Base-by-base conservation (phyloP, 2,797 vertebrate genomes). In the Poecilia picta region DNA sequence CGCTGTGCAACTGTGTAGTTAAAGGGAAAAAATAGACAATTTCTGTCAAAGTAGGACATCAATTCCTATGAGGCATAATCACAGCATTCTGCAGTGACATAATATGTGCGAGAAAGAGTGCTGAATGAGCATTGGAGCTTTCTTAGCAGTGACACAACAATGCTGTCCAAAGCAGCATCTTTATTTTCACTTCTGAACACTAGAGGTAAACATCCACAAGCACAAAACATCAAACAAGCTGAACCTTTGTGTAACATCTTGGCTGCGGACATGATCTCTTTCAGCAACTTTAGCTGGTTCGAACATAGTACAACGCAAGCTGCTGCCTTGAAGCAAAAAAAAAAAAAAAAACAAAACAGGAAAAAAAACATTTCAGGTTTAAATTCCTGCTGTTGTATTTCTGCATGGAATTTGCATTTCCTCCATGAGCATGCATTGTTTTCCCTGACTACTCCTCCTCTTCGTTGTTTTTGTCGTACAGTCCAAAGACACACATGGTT, bases 51-150 rank as follows among this genome's bases (percentile, higher is more conserved):
- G 72, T 81, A 78, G 87, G 83, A 86, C 87, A 89, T 87, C 77
- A 75, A 73, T 81, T 70, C 77, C 84, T 36, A 11, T 4, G 70
- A 80, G 82, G 78, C 79, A 79, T 66, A 62, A 83, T 87, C 86
- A 20, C 83, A 88, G 87, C 51, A 74, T 85, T 85, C 85, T 84
- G 87, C 74, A 47, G 81, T 88, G 82, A 91, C 81, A 83, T 85
- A 86, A 89, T 83, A 82, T 72, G 71, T 80, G 83, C 73, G 80
- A 78, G 75, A 75, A 81, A 68, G 85, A 92, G 83, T 89, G 88
- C 91, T 86, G 85, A 91, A 83, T 79, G 85, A 82, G 77, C 74
- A 64, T 78, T 84, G 36, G 36, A 74, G 77, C 83, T 79, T 71
- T 71, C 66, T n/a, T 57, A 77, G 79, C 81, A 80, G 78, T 70